phyloP scores from a whole-genome alignment of 2,113 vertebrate genomes.

The Procavia capensis region DNA sequence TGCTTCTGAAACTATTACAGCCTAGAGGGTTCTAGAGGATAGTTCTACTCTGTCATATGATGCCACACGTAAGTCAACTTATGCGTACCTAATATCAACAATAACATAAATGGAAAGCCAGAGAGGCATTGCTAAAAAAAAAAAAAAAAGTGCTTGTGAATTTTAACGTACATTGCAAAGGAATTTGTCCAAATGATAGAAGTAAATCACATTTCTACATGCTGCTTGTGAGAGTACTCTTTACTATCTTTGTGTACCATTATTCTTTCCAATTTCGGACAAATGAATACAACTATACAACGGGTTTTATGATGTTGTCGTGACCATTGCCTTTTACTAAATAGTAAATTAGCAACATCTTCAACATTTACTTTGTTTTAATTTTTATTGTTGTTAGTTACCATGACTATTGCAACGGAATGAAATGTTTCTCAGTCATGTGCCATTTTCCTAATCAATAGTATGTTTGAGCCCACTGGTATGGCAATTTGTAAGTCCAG shows the following conservation, averaged over 20 bases:
- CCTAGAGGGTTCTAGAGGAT: too few relatives aligned
- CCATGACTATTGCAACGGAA: too few relatives aligned
- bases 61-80: too few relatives aligned
- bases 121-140: neutral
- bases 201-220: neutral
- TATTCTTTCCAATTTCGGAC: neutral
- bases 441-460: too few relatives aligned
- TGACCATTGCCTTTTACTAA: neutral
- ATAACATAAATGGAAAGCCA: neutral
- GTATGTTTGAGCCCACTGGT: too few relatives aligned
- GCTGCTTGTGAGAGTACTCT: neutral
- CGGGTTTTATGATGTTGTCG: neutral
- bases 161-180: neutral
- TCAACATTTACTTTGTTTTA: neutral
- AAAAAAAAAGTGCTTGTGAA: neutral
- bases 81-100: too few relatives aligned
- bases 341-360: neutral
- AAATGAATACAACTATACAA: neutral
- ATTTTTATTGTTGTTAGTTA: too few relatives aligned
- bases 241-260: neutral
- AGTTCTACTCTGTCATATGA: too few relatives aligned
- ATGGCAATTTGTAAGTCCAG: too few relatives aligned
- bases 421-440: too few relatives aligned
- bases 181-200: neutral
- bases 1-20: too few relatives aligned